A percentile compares a stretch with the other conserved stretches of the same genome.
Evolutionary conservation across 1,140 invertebrate genomes (phyloP).

Genomic region (Laodelphax striatellus): DNA sequence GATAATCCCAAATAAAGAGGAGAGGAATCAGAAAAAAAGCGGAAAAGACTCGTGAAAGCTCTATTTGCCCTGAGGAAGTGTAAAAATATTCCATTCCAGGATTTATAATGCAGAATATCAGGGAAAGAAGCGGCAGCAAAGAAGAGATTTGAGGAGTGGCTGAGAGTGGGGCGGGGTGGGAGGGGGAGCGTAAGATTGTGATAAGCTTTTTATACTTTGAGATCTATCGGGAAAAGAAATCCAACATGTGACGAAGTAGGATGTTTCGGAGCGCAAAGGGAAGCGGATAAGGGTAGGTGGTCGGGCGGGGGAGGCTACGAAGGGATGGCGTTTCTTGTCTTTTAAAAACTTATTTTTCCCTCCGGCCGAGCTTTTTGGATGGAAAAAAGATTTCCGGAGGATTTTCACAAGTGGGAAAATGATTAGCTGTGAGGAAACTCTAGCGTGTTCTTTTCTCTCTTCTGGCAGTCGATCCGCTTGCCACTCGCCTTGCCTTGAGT

Average conservation of each 20-base stretch:
- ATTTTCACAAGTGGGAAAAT: conserved; percentile 1
- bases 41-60: neutral
- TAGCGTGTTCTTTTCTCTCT: conserved; percentile 1
- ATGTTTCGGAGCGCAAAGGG: no score
- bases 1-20: neutral
- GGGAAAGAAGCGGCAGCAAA: neutral
- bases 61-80: neutral
- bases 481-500: neutral
- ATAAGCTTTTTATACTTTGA: conserved; percentile 18
- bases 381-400: neutral
- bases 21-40: neutral
- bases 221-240: conserved; percentile 16
- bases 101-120: neutral
- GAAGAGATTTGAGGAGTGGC: neutral
- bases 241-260: conserved; percentile 5
- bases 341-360: conserved; percentile 11
- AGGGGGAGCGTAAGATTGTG: conserved; percentile 6
- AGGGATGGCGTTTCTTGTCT: conserved; percentile 1
- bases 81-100: neutral
- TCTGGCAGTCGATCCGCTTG: neutral
- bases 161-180: neutral
- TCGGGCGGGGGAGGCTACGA: neutral
- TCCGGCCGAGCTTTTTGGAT: neutral
- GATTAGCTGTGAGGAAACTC: neutral
- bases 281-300: neutral